phyloP scores from a whole-genome alignment of 2,797 vertebrate genomes.

The Falco naumanni region DNA sequence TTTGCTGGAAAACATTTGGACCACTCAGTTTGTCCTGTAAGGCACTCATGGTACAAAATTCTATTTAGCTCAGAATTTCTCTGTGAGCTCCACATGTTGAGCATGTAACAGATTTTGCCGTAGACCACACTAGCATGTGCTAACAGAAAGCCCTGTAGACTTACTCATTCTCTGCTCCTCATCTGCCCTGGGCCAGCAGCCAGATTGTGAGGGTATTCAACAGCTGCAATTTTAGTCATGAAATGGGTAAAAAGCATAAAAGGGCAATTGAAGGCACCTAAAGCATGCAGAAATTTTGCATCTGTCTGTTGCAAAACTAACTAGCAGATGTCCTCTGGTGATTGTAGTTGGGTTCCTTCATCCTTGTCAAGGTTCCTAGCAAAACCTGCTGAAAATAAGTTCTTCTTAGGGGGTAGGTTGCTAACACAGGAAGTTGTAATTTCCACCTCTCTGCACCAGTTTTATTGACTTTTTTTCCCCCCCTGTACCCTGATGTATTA shows the following conservation, averaged over 20 bases:
- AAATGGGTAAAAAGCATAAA: neutral
- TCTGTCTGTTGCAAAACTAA: neutral
- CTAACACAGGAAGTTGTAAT: neutral
- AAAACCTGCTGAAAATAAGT: neutral
- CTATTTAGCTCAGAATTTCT: neutral
- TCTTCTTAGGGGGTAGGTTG: neutral
- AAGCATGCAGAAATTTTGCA: neutral
- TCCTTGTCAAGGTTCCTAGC: neutral
- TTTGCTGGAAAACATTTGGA: slow-evolving; percentile 30
- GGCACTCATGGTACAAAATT: neutral
- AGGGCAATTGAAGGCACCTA: neutral
- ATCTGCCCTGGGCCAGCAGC: fast-evolving
- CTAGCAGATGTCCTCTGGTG: neutral
- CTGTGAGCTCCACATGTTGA: neutral
- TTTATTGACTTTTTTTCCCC: neutral
- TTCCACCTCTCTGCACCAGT: neutral
- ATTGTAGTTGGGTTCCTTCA: neutral
- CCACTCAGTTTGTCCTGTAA: neutral
- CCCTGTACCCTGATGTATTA: neutral
- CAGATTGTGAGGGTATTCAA: neutral
- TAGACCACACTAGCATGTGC: fast-evolving
- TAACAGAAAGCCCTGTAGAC: neutral
- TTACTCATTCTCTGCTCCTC: neutral
- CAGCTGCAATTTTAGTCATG: neutral
- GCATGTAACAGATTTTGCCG: neutral